Base-by-base conservation (phyloP, 64 coral and sea anemone genomes). In the Hydrozoanthus tunicans region DNA sequence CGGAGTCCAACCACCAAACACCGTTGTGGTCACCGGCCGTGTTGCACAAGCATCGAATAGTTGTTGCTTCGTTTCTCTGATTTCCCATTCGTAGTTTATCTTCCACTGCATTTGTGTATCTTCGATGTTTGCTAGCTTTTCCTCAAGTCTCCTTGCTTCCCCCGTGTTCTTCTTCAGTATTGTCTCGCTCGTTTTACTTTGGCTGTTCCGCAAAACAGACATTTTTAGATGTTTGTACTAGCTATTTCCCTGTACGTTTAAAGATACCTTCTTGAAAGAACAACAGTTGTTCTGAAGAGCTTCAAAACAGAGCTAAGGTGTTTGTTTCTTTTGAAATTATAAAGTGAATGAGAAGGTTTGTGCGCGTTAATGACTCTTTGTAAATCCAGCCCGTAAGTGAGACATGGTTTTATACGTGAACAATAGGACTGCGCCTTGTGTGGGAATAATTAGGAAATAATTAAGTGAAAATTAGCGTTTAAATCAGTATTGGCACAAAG, bases 41-140 rank as follows among this genome's bases (percentile, higher is more conserved):
- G 58, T 9, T 25, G 82, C 82, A 69, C 24, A 70, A 17, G 84
- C 54, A 56, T 57, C 56, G 17, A 88, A 59, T 6, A 88, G 20
- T 60, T 88, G 68, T 8, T 70, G 55, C 59, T 70, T 70, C 5
- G 54, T 13, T 56, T 59, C 84, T 88, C 84, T 88, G 55, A 88
- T 58, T 88, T 88, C 84, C 55, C 11, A 17, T 59, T 88, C 24
- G 26, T 74, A 56, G 12, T 74, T 25, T 43, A 88, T 74, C 74
- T 74, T 88, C 84, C 84, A 88, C 68, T 9, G 68, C 84, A 56
- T 32, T 26, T 74, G 13, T 88, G 73, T 32, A 9, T 88, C 84
- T 56, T 88, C 84, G 56, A 88, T 73, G n/a, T 88, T 56, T 7
- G 84, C 84, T 3, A 88, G 69, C 25, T 71, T 88, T 6, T n/a